Evolutionary conservation across 2,113 vertebrate genomes (phyloP).

Genomic region (Turdus rufiventris): DNA sequence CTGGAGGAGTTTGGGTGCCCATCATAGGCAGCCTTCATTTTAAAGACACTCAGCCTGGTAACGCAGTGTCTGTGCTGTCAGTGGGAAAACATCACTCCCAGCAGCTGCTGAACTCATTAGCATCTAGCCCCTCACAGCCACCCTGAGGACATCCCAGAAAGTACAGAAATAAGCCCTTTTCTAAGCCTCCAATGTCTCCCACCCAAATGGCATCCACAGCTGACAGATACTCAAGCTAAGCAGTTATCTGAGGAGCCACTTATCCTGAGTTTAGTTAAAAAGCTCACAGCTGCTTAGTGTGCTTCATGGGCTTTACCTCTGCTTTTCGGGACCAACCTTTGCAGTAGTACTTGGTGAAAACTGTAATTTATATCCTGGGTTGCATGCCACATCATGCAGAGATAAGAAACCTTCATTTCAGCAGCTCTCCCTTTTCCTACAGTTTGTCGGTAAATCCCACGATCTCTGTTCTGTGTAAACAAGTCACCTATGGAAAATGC

Average conservation of each 20-base stretch:
- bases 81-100: background rate
- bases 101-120: slow-evolving; percentile 46
- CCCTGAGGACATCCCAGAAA: background rate
- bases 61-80: background rate
- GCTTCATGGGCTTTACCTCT: background rate
- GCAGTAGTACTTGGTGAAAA: slow-evolving; percentile 30
- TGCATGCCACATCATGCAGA: background rate
- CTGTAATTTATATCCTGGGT: background rate
- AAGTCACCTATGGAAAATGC: background rate
- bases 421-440: background rate
- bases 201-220: background rate
- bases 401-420: slow-evolving; percentile 31
- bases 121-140: background rate
- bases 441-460: slow-evolving; percentile 20
- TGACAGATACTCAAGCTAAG: background rate
- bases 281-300: background rate
- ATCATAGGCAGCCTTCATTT: background rate
- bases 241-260: background rate
- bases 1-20: background rate
- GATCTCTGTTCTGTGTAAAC: background rate
- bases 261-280: background rate
- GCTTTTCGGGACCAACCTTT: background rate
- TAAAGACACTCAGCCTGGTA: background rate
- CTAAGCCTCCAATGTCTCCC: background rate
- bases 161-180: background rate